Base-by-base conservation (phyloP, 2,888 invertebrate genomes). In the Trichacis sp. region DNA sequence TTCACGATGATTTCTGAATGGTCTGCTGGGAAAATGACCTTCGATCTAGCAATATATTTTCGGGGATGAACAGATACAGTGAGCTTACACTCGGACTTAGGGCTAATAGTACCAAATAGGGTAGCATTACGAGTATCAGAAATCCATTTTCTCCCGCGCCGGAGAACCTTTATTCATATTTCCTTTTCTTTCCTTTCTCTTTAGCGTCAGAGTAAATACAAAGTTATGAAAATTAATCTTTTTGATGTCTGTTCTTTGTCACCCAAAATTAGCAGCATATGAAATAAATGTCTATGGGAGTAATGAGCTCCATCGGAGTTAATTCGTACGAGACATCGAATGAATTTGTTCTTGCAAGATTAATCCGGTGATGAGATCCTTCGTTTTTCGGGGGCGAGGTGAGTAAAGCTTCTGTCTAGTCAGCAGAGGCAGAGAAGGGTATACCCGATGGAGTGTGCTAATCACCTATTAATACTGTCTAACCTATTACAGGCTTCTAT, bases 31-130 rank as follows among this genome's bases (percentile, higher is more conserved):
- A n/a, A n/a, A n/a, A n/a, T n/a, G n/a, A n/a, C n/a, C 65, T 70
- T 70, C 67, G 75, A 76, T 76, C 63, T 73, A 71, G 64, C 75
- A 76, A 77, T 76, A 76, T 72, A 76, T 74, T 69, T 77, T 66
- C 73, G 49, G 19, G 52, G 59, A 53, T 30, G 43, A 48, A 53
- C 43, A 40, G 49, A 38, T 54, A 18, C 17, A 45, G 54, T 20
- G 56, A 49, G 51, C 59, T 65, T 59, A 60, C 20, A n/a, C 53
- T 62, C 63, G 70, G 79, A 77, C 77, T 80, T 79, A 75, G 71
- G 73, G 56, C 77, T 82, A 81, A 81, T 82, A 79, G 80, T 77
- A 78, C 76, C 80, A 78, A 81, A 82, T 81, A 79, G 81, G 79
- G 77, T 78, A 71, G 77, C 77, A 78, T 80, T 76, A 80, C 77